Conservation (phyloP, 2,888 invertebrate species). For the Isotomurus palustris region DNA sequence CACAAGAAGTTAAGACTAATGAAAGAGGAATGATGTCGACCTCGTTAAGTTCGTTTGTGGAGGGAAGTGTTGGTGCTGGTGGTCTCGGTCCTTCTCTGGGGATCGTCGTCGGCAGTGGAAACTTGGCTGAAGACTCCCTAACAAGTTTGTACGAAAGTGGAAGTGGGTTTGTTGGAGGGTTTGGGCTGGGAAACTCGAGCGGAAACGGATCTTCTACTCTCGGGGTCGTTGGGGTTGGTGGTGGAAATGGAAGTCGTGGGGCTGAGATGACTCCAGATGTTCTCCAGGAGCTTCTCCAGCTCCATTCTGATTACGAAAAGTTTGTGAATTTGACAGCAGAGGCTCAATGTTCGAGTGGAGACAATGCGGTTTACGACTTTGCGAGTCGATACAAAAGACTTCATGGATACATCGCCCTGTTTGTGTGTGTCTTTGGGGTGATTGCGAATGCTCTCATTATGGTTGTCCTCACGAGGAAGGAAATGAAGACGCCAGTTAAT, state of each 20-base stretch:
- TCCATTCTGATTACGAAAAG: constrained; percentile 2
- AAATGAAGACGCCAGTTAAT: constrained; percentile 80
- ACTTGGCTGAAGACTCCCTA: too few relatives aligned
- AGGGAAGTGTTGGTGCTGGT: neutral
- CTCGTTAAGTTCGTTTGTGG: constrained; percentile 1
- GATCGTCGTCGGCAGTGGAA: neutral
- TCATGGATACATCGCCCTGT: constrained; percentile 77
- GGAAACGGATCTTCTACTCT: too few relatives aligned
- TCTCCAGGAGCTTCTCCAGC: too few relatives aligned
- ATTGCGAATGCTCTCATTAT: constrained; percentile 82
- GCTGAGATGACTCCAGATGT: too few relatives aligned
- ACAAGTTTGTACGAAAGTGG: too few relatives aligned
- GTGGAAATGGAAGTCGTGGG: too few relatives aligned
- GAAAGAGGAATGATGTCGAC: neutral
- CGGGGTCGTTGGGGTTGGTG: too few relatives aligned
- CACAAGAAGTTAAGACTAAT: neutral
- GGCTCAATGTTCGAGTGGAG: constrained; percentile 9
- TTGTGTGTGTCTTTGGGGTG: constrained; percentile 81
- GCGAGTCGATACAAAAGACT: constrained; percentile 58
- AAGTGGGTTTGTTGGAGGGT: too few relatives aligned
- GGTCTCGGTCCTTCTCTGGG: neutral
- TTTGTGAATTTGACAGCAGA: constrained; percentile 4
- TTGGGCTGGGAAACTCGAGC: too few relatives aligned
- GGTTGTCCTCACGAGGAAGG: constrained; percentile 75
- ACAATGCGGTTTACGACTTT: constrained; percentile 14